phyloP scores from a whole-genome alignment of 2,888 invertebrate genomes.

The Furcula furcula region DNA sequence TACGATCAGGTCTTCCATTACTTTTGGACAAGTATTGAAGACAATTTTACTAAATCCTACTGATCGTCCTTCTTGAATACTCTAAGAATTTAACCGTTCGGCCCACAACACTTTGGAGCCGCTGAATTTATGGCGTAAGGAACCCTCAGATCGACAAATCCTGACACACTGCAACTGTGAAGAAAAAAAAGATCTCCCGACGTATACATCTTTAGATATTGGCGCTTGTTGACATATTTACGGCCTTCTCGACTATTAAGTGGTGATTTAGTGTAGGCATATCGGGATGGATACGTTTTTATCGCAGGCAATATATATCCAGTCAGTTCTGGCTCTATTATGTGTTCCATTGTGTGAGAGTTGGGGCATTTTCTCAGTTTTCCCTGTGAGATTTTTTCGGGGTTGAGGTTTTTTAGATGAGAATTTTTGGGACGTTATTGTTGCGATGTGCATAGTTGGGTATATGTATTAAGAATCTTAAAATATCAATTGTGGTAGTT shows the following conservation, averaged over 20 bases:
- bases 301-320: constrained; percentile 77
- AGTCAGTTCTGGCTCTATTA: constrained; percentile 66
- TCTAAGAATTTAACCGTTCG: constrained; percentile 6
- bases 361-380: constrained; percentile 33
- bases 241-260: constrained; percentile 76
- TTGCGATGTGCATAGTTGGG: not conserved
- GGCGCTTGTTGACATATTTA: constrained; percentile 80
- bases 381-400: constrained; percentile 20
- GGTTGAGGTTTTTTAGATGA: not conserved
- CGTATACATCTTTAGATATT: constrained; percentile 76
- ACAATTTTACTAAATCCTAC: not conserved
- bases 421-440: not conserved
- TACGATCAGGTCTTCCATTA: too few species aligned
- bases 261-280: constrained; percentile 78
- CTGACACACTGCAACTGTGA: constrained; percentile 37
- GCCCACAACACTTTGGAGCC: constrained; percentile 6
- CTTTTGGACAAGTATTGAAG: not conserved
- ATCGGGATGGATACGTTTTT: constrained; percentile 81
- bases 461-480: too few species aligned
- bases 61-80: not conserved
- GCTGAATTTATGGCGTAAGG: constrained; percentile 1
- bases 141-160: constrained; percentile 34
- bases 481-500: too few species aligned
- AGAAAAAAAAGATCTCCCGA: constrained; percentile 52
- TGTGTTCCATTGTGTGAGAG: constrained; percentile 52